A percentile compares a stretch with the other conserved stretches of the same genome.
Evolutionary conservation across 2,888 invertebrate genomes (phyloP).

Genomic region (Tanytarsus gracilentus): DNA sequence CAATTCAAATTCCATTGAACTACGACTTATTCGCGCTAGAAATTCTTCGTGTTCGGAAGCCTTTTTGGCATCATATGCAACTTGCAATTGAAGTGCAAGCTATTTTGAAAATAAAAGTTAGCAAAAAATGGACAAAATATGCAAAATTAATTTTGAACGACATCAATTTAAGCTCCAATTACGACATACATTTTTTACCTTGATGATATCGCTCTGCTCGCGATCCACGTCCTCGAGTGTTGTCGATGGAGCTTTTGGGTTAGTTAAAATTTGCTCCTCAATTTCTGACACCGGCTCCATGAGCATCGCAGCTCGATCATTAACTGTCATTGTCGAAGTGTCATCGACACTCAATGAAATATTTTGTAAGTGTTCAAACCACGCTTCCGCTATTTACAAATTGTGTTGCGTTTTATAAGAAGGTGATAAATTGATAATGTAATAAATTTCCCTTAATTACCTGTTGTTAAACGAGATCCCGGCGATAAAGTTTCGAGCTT

Average conservation of each 20-base stretch:
- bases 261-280: slow-evolving; percentile 2
- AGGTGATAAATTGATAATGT: neutral
- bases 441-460: neutral
- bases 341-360: neutral
- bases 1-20: slow-evolving; percentile 36
- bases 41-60: slow-evolving; percentile 43
- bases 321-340: neutral
- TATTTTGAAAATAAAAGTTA: slow-evolving; percentile 30
- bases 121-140: neutral
- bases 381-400: slow-evolving; percentile 37
- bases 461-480: slow-evolving; percentile 40
- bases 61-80: slow-evolving; percentile 38
- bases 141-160: slow-evolving; percentile 15
- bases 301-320: neutral
- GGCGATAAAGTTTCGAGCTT: slow-evolving; percentile 39
- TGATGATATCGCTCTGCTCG: slow-evolving; percentile 13
- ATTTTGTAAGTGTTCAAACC: slow-evolving; percentile 40
- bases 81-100: slow-evolving; percentile 39
- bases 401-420: neutral
- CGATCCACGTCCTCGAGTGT: too few species aligned
- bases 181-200: slow-evolving; percentile 26
- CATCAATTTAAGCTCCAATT: slow-evolving; percentile 11
- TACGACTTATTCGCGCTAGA: slow-evolving; percentile 41
- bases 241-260: neutral
- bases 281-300: slow-evolving; percentile 22